These are phyloP conservation scores for Sparidentex hasta DNA, from an alignment of 2,797 vertebrate species.

Conservation along the genomic window DNA sequence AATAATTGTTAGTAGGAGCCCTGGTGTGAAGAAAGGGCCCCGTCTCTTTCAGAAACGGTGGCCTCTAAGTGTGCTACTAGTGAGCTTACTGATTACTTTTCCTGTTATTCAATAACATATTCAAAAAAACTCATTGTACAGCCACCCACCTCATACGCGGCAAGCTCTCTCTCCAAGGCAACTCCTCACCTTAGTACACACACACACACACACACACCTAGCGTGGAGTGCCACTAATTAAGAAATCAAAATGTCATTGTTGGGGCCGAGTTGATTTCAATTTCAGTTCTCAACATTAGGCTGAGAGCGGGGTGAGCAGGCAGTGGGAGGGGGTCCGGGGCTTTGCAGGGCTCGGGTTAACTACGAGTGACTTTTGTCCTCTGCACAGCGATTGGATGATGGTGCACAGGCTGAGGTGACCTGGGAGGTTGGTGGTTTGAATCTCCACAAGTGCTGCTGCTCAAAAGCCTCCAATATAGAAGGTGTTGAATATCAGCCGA, in stretches of 20 bases:
- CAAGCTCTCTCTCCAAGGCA: neutral
- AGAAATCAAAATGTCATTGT: slow-evolving; percentile 60
- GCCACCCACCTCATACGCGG: neutral
- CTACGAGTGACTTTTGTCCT: slow-evolving; percentile 61
- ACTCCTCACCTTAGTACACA: neutral
- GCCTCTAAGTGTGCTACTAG: neutral
- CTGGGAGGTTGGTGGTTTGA: slow-evolving; percentile 48
- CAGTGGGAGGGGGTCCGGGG: slow-evolving; percentile 47
- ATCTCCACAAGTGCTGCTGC: slow-evolving; percentile 5
- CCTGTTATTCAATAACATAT: neutral
- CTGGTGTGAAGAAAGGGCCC: neutral
- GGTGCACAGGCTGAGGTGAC: slow-evolving; percentile 19
- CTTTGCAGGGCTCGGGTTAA: slow-evolving; percentile 61
- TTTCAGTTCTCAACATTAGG: slow-evolving; percentile 1
- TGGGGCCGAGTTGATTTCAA: slow-evolving; percentile 58
- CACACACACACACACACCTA: neutral
- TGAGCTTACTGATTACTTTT: neutral
- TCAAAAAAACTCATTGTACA: neutral
- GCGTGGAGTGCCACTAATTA: slow-evolving; percentile 31
- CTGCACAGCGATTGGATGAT: neutral
- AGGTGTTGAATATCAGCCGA: slow-evolving; percentile 19
- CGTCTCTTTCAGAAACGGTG: neutral
- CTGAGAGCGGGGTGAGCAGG: slow-evolving; percentile 33
- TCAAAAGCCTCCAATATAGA: neutral
- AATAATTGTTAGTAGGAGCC: no score